Evolutionary conservation across 2,797 vertebrate species (phyloP).

Genomic region (Delichon dasypus): DNA sequence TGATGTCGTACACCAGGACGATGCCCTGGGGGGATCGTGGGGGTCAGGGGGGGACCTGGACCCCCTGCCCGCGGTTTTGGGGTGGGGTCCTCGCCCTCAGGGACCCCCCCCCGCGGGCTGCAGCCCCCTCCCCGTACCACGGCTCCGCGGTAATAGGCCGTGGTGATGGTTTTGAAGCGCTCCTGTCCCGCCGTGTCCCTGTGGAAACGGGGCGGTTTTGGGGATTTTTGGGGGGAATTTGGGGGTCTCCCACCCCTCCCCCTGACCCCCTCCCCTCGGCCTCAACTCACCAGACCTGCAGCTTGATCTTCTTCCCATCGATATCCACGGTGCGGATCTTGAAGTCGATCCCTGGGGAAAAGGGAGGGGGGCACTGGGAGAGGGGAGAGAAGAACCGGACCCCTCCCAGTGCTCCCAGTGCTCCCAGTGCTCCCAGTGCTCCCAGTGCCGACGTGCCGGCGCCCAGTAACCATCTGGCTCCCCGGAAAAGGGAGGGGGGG

Average conservation of each 20-base stretch:
- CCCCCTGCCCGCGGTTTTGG: not conserved
- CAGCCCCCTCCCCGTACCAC: constrained; percentile 77
- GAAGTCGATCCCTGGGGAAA: constrained; percentile 87
- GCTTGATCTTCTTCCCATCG: constrained; percentile 93
- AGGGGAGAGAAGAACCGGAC: too few relatives aligned
- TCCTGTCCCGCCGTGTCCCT: constrained; percentile 98
- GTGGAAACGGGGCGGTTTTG: not conserved
- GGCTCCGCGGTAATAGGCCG: constrained; percentile 94
- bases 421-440: not conserved
- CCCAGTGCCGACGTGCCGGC: not conserved
- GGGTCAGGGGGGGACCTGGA: not conserved
- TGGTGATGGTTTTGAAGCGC: constrained; percentile 96
- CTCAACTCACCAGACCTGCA: constrained; percentile 89
- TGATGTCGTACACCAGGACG: constrained; percentile 96
- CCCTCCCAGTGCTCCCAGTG: not conserved
- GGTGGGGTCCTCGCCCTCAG: not conserved
- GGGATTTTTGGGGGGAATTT: not conserved
- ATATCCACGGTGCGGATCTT: constrained; percentile 95
- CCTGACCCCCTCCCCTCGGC: too few relatives aligned
- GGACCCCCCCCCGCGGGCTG: not conserved
- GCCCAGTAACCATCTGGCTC: not conserved
- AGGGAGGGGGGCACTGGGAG: not conserved
- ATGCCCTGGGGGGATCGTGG: constrained; percentile 79
- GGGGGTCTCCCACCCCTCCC: not conserved
- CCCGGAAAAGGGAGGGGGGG: too few relatives aligned